Evolutionary conservation across 2,888 invertebrate species (phyloP).

Genomic region (Gastrophysa polygoni): DNA sequence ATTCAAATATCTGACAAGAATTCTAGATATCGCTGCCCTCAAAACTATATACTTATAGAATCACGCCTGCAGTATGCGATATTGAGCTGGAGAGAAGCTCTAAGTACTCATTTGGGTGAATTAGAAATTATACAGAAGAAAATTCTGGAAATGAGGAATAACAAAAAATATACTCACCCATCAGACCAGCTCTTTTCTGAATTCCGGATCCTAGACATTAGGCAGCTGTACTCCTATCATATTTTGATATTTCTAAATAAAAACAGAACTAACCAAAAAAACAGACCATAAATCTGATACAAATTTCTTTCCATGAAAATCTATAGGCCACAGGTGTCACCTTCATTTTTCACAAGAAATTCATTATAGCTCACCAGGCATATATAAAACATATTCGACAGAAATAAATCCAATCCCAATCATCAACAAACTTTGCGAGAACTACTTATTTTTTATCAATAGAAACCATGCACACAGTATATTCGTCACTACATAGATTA

Average conservation of each 20-base stretch:
- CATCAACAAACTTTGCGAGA: not conserved
- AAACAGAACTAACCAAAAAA: not conserved
- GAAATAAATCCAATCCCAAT: not conserved
- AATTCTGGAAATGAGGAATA: not conserved
- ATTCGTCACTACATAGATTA: not conserved
- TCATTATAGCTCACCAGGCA: not conserved
- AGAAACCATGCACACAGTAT: not conserved
- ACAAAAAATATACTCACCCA: not conserved
- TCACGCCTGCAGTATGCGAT: not conserved
- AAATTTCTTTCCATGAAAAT: not conserved
- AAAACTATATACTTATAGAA: not conserved
- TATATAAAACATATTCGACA: not conserved
- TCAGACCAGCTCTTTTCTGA: not conserved
- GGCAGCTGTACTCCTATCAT: not conserved
- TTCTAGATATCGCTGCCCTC: not conserved
- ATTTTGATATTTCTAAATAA: not conserved
- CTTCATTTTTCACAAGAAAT: not conserved
- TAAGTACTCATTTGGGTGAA: not conserved
- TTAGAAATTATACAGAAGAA: not conserved
- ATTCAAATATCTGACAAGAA: not conserved
- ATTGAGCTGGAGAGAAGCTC: not conserved
- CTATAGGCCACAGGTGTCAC: not conserved
- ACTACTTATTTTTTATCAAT: not conserved
- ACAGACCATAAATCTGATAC: not conserved
- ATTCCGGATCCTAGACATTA: not conserved